phyloP scores from a whole-genome alignment of 2,113 vertebrate species.

The Serinus canaria region DNA sequence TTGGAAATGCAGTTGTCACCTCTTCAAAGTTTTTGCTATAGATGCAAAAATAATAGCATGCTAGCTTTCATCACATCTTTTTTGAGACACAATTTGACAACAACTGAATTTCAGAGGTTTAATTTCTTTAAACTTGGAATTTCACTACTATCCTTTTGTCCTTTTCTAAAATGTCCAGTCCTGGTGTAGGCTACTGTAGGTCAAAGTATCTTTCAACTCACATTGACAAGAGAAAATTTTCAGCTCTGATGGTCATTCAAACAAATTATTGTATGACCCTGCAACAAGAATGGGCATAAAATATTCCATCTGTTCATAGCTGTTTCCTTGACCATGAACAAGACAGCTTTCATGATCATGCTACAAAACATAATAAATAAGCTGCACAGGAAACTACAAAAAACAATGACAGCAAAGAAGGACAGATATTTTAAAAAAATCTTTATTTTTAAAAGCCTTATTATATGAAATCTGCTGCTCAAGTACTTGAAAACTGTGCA shows the following conservation, averaged over 20 bases:
- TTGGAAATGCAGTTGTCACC: background rate
- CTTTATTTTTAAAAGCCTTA: background rate
- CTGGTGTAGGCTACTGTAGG: background rate
- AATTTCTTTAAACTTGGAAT: slow-evolving; percentile 7
- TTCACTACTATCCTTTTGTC: background rate
- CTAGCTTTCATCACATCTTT: background rate
- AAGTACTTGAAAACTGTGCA: background rate
- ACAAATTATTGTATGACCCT: background rate
- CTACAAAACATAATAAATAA: background rate
- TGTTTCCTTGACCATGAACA: background rate
- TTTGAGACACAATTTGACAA: background rate
- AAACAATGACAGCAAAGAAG: background rate
- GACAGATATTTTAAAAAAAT: background rate
- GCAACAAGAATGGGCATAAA: background rate
- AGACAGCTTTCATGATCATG: background rate
- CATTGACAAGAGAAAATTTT: background rate
- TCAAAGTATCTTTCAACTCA: background rate
- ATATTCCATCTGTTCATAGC: background rate
- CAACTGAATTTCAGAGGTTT: background rate
- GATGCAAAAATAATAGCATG: background rate
- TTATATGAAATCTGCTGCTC: background rate
- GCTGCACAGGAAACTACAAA: background rate
- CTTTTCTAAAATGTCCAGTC: background rate
- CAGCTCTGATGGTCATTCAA: background rate
- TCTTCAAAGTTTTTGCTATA: background rate